Base-by-base conservation (phyloP, 2,888 invertebrate species). In the Doris montereyensis region DNA sequence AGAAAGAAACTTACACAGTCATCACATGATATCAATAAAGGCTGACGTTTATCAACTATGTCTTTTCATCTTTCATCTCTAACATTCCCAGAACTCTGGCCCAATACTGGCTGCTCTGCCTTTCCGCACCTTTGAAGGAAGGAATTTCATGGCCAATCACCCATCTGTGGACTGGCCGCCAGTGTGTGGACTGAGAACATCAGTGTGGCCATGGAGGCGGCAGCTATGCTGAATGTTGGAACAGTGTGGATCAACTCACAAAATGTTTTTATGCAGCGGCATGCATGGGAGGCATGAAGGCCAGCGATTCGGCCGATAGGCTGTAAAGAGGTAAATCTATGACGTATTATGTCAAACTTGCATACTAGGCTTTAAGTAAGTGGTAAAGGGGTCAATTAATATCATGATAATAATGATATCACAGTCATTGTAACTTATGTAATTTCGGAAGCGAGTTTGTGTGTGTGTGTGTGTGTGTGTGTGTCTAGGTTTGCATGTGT, bases 161-260 rank as follows among this genome's bases (percentile, higher is more conserved):
- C 91, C 17, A 90, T 91, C 60, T 93, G 92, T 86, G 93, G 93
- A 3, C 88, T 93, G 8, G 93, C 91, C 13, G 92, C 92, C 1
- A 93, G 93, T 80, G 91, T 94, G 32, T 94, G 94, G 93, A 92
- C 93, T 1, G 93, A 94, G 90, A 93, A 93, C 85, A 86, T 92
- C 60, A 91, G 93, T 52, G 86, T 93, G 28, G 92, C 92, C 1
- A 89, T 93, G 85, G 94, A 94, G 89, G 92, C 93, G 5, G 91
- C 92, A 0, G 86, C 91, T 67, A 91, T 91, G 84, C 85, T 94
- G 24, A 91, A 93, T 86, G 92, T 92, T 8, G 92, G 92, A 13
- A 92, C 93, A 67, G 91, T 94, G 34, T 94, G 93, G 93, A 88
- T 94, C 60, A 94, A 94, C 86, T 88, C 90, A 67, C 92, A 93